These are phyloP conservation scores for Taphrorychus bicolor DNA, from an alignment of 2,888 invertebrate genomes.

Conservation along the genomic window DNA sequence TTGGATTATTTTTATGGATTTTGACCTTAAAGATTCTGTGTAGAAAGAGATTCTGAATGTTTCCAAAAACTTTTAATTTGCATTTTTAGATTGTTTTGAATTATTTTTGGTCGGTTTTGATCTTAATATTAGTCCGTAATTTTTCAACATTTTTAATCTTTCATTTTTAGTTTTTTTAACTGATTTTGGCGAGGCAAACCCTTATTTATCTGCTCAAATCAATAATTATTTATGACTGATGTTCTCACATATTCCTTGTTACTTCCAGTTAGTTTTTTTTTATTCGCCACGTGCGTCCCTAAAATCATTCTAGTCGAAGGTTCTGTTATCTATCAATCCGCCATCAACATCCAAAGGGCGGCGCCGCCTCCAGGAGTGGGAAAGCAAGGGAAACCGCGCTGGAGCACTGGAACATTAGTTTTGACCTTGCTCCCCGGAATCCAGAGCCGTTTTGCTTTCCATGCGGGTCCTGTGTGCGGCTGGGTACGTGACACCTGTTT, in stretches of 20 bases:
- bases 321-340: neutral
- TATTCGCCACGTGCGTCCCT: neutral
- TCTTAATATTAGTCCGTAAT: too few relatives aligned
- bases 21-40: too few relatives aligned
- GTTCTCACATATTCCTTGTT: neutral
- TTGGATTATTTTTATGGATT: too few relatives aligned
- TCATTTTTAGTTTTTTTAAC: too few relatives aligned
- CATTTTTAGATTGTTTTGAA: too few relatives aligned
- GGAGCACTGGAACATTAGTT: conserved; percentile 35
- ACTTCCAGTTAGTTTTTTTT: neutral
- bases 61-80: too few relatives aligned
- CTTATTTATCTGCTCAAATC: neutral
- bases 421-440: conserved; percentile 38
- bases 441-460: conserved; percentile 10
- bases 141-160: too few relatives aligned
- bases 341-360: neutral
- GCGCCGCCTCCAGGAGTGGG: neutral
- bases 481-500: conserved; percentile 10
- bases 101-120: too few relatives aligned
- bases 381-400: conserved; percentile 6
- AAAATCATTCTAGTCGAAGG: neutral
- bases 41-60: too few relatives aligned
- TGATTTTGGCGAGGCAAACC: too few relatives aligned
- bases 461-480: neutral
- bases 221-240: too few relatives aligned